phyloP scores from a whole-genome alignment of 2,113 vertebrate genomes.

The Telmatochromis sp. region DNA sequence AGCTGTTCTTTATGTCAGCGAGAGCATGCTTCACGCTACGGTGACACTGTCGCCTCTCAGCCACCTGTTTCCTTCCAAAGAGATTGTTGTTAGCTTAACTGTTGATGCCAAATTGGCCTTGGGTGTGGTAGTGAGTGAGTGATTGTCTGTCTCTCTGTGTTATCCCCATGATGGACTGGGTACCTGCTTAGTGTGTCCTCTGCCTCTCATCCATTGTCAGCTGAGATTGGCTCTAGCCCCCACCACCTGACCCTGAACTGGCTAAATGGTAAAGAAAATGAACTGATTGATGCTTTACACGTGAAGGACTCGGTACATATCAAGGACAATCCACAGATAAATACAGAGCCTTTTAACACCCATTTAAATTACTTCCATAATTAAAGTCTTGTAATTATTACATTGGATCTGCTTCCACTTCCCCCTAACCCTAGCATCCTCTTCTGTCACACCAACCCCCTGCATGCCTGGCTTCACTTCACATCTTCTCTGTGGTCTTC shows the following conservation, averaged over 20 bases:
- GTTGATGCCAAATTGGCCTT: neutral
- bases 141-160: neutral
- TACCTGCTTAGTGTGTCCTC: neutral
- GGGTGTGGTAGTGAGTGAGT: neutral
- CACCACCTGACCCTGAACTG: neutral
- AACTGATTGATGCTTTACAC: neutral
- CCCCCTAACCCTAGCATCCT: neutral
- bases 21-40: neutral
- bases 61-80: neutral
- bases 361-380: neutral
- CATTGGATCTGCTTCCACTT: neutral
- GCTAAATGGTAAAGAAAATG: neutral
- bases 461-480: neutral
- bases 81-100: neutral
- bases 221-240: neutral
- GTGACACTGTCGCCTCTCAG: neutral
- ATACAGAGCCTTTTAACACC: neutral
- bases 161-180: neutral
- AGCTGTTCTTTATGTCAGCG: neutral
- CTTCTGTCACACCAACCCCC: neutral
- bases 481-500: neutral
- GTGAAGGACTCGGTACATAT: neutral
- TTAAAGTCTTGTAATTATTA: neutral
- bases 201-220: neutral
- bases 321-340: neutral